Evolutionary conservation across 2,113 vertebrate species (phyloP), one percentile per base, ranked within the genome.

Genomic region (Myanophis thanlyinensis): DNA sequence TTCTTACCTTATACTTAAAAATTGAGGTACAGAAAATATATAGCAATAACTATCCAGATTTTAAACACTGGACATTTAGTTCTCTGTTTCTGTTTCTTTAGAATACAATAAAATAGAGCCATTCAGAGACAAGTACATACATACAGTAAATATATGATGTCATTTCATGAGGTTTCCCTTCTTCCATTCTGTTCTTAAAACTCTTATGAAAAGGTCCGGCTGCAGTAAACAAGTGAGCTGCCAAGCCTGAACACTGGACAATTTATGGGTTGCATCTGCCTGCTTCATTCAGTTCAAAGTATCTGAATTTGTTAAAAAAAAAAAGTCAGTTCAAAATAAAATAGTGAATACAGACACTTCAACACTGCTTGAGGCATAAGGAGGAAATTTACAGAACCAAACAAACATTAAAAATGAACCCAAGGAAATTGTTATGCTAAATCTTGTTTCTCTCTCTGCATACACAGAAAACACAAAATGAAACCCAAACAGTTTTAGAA

Each of bases 121-220:
- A 89, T 80, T 80, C 44, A 49, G 46, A 67, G 56, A 40, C 67
- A 59, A 30, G 47, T 47, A 59, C 30, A 92, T 47, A 59, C 30
- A 92, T 12, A 56, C 53, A 86, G 44, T 80, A 51, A 94, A 49
- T 0, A 3, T 22, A 94, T 96, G 96, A 97, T 95, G 95, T 96
- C 96, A 97, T 92, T 96, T 97, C 96, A 96, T 96, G 96, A 96
- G 93, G 95, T 95, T 96, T 96, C 95, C 95, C 94, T 95, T 95
- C 94, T 93, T 89, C 40, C 88, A 8, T 25, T 35, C 22, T 89
- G 91, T 89, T 93, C 92, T 94, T 89, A 84, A 89, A 95, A 93
- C 90, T 90, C 92, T 88, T 93, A 62, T 35, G 93, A 93, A 96
- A 95, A 85, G 90, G 89, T 92, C 67, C 94, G 35, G 90, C 85